These are phyloP conservation scores for Drosophila parvula DNA, from an alignment of 1,140 invertebrate genomes.

Conservation along the genomic window DNA sequence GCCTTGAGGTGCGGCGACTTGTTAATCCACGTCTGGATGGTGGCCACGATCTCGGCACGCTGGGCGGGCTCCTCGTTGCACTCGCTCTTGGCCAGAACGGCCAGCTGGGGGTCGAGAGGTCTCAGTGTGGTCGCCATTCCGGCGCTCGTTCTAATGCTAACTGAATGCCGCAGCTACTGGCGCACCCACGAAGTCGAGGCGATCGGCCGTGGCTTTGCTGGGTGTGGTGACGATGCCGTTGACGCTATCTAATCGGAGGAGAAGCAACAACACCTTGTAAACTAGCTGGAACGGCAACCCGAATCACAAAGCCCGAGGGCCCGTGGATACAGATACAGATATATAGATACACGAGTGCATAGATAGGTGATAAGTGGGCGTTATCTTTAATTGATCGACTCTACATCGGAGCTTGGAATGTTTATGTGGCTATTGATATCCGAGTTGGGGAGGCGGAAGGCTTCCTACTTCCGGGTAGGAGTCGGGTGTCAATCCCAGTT, in stretches of 20 bases:
- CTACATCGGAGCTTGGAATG: constrained; percentile 44
- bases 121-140: constrained; percentile 73
- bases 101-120: constrained; percentile 49
- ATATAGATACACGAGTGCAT: constrained; percentile 32
- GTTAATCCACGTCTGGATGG: constrained; percentile 87
- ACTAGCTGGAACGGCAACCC: constrained; percentile 50
- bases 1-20: constrained; percentile 87
- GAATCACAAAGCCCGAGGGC: constrained; percentile 20
- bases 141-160: constrained; percentile 26
- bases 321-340: constrained; percentile 7
- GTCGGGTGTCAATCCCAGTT: constrained; percentile 70
- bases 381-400: constrained; percentile 74
- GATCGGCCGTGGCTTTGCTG: not conserved
- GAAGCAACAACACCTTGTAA: constrained; percentile 47
- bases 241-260: constrained; percentile 59
- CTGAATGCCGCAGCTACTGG: constrained; percentile 37
- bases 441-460: not conserved
- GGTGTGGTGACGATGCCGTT: not conserved
- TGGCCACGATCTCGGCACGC: constrained; percentile 84
- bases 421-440: constrained; percentile 10
- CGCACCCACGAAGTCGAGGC: not conserved
- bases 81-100: constrained; percentile 84
- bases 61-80: constrained; percentile 85
- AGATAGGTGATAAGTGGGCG: constrained; percentile 48
- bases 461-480: constrained; percentile 11